phyloP scores from a whole-genome alignment of 1,140 invertebrate genomes.

The Antheraea mylitta region DNA sequence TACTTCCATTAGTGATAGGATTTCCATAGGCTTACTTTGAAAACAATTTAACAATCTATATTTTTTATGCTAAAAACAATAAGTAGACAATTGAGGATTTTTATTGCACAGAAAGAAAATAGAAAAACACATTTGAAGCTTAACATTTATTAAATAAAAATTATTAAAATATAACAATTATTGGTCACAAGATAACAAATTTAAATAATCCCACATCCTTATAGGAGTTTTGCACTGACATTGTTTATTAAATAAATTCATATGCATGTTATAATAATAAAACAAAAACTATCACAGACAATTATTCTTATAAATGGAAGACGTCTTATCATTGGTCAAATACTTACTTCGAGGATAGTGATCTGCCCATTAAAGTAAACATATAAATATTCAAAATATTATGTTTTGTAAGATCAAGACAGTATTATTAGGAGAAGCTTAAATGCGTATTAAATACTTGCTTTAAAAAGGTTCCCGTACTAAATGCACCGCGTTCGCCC shows the following conservation, averaged over 20 bases:
- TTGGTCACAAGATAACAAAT: background rate
- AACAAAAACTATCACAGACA: slow-evolving; percentile 11
- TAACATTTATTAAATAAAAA: slow-evolving; percentile 4
- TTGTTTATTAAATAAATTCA: background rate
- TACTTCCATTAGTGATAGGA: too few relatives aligned
- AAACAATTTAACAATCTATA: too few relatives aligned
- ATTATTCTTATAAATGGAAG: slow-evolving; percentile 12
- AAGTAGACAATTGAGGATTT: too few relatives aligned
- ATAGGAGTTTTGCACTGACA: background rate
- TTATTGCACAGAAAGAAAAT: too few relatives aligned
- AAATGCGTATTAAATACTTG: too few relatives aligned
- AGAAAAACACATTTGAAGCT: background rate
- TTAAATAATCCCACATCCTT: background rate
- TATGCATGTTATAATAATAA: background rate
- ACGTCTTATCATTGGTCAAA: slow-evolving; percentile 2
- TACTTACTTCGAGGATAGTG: background rate
- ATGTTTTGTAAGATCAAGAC: background rate
- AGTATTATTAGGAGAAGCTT: too few relatives aligned
- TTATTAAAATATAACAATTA: slow-evolving; percentile 2
- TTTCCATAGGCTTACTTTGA: too few relatives aligned
- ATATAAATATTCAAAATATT: background rate
- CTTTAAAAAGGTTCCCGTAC: too few relatives aligned
- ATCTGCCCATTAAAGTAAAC: background rate
- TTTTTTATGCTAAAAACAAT: too few relatives aligned
- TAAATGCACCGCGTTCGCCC: too few relatives aligned